Evolutionary conservation across 64 coral and sea anemone genomes (phyloP), one percentile per base, ranked within the genome.

Genomic region (Anthopleura sola): DNA sequence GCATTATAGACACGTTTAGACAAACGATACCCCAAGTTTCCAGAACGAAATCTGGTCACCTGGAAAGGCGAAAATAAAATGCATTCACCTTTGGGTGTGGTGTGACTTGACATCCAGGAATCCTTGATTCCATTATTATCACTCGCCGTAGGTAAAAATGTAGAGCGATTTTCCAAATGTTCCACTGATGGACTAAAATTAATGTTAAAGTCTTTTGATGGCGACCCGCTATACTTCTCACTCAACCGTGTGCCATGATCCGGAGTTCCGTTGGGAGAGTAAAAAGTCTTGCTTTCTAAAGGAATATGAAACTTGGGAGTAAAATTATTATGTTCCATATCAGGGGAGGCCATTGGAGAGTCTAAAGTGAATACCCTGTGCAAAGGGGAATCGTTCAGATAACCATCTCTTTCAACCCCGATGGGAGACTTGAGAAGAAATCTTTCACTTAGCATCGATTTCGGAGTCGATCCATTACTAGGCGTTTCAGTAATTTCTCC

Each of bases 381-480:
- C 66, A 71, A 71, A 12, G 66, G 66, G 28, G 66, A 71, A 17
- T 71, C 29, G 14, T 28, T 17, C 1, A 79, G 76, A 79, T 79
- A 48, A 47, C 24, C 19, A 44, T 79, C 76, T 48, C 26, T 79
- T 5, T 79, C 50, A 1, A 33, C 34, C 58, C 33, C 47, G 17
- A 54, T 34, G 28, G 82, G 82, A 33, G 82, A 83, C 82, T 83
- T 36, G 17, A 83, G 44, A 54, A 83, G 21, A 38, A 83, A 83
- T 29, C 50, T 38, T 29, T 83, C 82, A 83, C 82, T 83, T 19
- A 83, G 32, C 34, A 83, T 55, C 12, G 82, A 83, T 6, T 24
- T 20, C 0, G 82, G 82, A 54, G 82, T 83, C 32, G 82, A 83
- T 6, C 20, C 16, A 37, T 60, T 37, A 39, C 82, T 83, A 6